Evolutionary conservation across 2,113 vertebrate genomes (phyloP), one percentile per base, ranked within the genome.

Genomic region (Oryzias melastigma): DNA sequence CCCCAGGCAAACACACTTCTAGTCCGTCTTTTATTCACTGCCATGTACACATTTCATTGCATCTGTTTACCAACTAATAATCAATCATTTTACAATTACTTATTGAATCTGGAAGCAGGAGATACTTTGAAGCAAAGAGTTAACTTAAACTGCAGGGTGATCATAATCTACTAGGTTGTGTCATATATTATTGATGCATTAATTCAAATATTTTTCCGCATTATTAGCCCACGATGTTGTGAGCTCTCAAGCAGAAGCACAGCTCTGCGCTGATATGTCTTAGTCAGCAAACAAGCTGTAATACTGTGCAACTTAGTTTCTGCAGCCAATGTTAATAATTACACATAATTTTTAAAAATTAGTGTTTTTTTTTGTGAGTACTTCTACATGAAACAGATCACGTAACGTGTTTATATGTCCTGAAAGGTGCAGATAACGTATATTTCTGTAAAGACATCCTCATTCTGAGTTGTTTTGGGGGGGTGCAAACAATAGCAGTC

Each of bases 171-270:
- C 49, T 54, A 63, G 66, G 44, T 62, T 50, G 10, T 19, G 20
- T 75, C 48, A 70, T 82, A 24, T 19, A 81, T 79, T 51, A 73
- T 84, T 49, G 62, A 70, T 75, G 65, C 57, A 66, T 3, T 63
- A 2, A 54, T 25, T 62, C 19, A 52, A 44, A 65, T 44, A 43
- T 61, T 64, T 61, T 67, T 65, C 50, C 71, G 60, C 14, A 66
- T 50, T 57, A 24, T 29, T 54, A 70, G n/a, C 15, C 18, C 40
- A 47, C 46, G 62, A 35, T 66, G 51, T 42, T 19, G 45, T 24
- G 24, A 71, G 19, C 45, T 64, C 20, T 22, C 7, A 24, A 53
- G n/a, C 14, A 27, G 13, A 58, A 25, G 54, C 35, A 18, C n/a
- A 42, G 22, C 52, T 64, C 17, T 18, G 46, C 18, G 16, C 14